A percentile compares a stretch with the other conserved stretches of the same genome.
Evolutionary conservation across 2,113 vertebrate genomes (phyloP).

Genomic region (Psilopogon haemacephalus): DNA sequence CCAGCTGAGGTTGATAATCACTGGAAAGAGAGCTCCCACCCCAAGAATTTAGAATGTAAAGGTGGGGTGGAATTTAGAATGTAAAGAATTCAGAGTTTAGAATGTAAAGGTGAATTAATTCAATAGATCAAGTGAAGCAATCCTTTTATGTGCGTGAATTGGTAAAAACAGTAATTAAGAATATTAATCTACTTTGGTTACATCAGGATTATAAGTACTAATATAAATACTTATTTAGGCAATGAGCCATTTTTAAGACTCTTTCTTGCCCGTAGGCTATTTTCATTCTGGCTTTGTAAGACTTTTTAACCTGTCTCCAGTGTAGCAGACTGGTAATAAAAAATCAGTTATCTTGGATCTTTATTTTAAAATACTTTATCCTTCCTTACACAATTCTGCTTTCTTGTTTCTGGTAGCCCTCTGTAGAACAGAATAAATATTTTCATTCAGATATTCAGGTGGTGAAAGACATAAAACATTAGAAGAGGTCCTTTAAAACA

Average conservation of each 20-base stretch:
- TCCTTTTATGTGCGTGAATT: not conserved
- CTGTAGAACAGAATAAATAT: conserved; percentile 21
- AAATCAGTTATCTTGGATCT: not conserved
- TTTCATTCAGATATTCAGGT: conserved; percentile 52
- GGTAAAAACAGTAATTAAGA: conserved; percentile 7
- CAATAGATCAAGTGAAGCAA: not conserved
- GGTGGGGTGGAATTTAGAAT: not conserved
- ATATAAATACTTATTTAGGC: not conserved
- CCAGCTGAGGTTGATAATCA: conserved; percentile 4
- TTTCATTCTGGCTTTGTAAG: not conserved
- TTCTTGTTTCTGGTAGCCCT: conserved; percentile 24
- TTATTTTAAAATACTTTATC: not conserved
- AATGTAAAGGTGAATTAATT: not conserved
- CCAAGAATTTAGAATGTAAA: conserved; percentile 8
- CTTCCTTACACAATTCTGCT: not conserved
- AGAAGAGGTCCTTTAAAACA: conserved; percentile 54
- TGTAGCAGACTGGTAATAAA: not conserved
- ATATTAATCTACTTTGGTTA: not conserved
- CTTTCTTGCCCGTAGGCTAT: not conserved
- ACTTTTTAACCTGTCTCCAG: not conserved
- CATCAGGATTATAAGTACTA: not conserved
- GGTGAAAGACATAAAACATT: conserved; percentile 44
- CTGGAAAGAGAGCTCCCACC: not conserved
- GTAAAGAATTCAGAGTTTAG: no score
- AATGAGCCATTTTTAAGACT: not conserved